A percentile compares a stretch with the other conserved stretches of the same genome.
phyloP scores from a whole-genome alignment of 2,888 invertebrate genomes.

The Selenia dentaria region DNA sequence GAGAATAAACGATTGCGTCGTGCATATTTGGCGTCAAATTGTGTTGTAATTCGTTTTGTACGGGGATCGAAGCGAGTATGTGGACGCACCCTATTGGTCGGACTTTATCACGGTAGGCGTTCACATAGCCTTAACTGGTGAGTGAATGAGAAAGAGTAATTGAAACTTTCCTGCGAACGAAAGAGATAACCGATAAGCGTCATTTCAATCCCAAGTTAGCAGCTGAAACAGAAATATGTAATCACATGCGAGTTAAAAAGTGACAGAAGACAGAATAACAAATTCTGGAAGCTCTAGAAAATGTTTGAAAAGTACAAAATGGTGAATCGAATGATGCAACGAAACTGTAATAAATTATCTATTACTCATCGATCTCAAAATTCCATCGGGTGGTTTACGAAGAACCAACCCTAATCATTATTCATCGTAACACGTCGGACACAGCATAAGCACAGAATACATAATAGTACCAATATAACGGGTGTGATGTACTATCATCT shows the following conservation, averaged over 20 bases:
- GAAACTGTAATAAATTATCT: too few species aligned
- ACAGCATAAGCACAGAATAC: too few species aligned
- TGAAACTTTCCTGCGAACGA: neutral
- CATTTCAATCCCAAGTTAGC: conserved; percentile 13
- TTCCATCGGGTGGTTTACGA: too few species aligned
- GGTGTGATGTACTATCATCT: too few species aligned
- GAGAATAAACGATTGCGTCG: conserved; percentile 62
- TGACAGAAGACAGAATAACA: conserved; percentile 9
- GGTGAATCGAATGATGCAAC: too few species aligned
- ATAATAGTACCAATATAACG: too few species aligned
- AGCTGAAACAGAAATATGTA: conserved; percentile 10
- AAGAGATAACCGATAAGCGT: conserved; percentile 14
- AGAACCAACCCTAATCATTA: too few species aligned
- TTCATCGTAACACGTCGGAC: too few species aligned
- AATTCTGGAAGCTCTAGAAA: neutral
- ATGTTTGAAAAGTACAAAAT: too few species aligned
- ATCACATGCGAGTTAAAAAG: neutral
- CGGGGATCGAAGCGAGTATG: conserved; percentile 62
- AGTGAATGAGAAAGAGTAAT: conserved; percentile 33
- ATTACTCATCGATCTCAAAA: too few species aligned
- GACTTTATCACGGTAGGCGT: conserved; percentile 47
- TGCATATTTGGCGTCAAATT: conserved; percentile 66
- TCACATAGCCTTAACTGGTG: conserved; percentile 26
- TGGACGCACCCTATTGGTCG: conserved; percentile 64
- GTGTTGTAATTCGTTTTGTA: conserved; percentile 53